Evolutionary conservation across 2,797 vertebrate species (phyloP).

Genomic region (Somateria mollissima): DNA sequence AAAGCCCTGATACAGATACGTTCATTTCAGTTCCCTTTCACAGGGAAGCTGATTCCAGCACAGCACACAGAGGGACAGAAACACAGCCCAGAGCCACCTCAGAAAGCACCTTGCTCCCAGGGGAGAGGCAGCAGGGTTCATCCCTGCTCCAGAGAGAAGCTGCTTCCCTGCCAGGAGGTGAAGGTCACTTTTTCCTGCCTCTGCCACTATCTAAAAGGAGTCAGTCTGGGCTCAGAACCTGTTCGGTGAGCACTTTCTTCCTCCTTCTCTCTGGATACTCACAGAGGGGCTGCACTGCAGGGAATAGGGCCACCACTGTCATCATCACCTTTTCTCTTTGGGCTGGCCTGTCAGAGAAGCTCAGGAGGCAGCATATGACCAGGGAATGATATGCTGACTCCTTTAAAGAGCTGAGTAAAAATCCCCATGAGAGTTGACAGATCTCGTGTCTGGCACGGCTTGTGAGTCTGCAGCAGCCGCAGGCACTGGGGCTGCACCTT

Average conservation of each 20-base stretch:
- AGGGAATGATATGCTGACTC: neutral
- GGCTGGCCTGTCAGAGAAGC: neutral
- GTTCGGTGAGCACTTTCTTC: neutral
- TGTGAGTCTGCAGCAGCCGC: neutral
- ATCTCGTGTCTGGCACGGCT: too few relatives aligned
- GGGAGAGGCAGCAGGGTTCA: neutral
- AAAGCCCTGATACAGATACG: neutral
- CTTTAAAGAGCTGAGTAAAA: neutral
- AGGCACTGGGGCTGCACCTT: neutral
- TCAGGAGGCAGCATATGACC: neutral
- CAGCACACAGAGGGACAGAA: too few relatives aligned
- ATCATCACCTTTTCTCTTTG: too few relatives aligned
- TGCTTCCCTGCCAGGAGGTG: neutral
- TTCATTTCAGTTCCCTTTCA: neutral
- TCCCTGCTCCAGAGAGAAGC: neutral
- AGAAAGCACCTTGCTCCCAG: too few relatives aligned
- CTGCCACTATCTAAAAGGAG: neutral
- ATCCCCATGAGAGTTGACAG: too few relatives aligned
- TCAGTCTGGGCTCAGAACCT: neutral
- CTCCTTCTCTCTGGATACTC: neutral
- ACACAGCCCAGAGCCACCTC: too few relatives aligned
- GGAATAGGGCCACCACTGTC: too few relatives aligned
- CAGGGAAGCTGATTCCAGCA: too few relatives aligned
- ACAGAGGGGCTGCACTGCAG: neutral
- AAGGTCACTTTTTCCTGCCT: neutral